Base-by-base conservation (phyloP, 2,888 invertebrate genomes). In the Meandrusa payeni region DNA sequence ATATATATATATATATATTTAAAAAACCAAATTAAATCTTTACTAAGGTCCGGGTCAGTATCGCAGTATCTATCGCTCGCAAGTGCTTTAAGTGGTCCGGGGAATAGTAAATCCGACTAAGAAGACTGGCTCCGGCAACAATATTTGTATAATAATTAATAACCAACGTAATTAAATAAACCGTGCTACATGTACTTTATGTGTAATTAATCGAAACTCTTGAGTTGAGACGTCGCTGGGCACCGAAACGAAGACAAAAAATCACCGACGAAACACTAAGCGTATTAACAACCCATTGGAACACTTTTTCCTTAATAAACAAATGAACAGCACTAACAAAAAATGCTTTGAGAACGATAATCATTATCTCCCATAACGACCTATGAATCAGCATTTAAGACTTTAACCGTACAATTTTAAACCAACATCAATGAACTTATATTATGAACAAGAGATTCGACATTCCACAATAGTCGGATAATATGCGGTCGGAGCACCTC, bases 311-410 rank as follows among this genome's bases (percentile, higher is more conserved):
- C 13, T 13, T 24, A 15, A 22, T 15, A 59, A 61, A 60, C 60
- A 62, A 62, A 59, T 54, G 47, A 57, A 52, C 48, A 36, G 53
- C 55, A 50, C 54, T 56, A 55, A 56, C n/a, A 49, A 61, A 63
- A 57, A 60, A 62, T 59, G 55, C 51, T 54, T 54, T 49, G 51
- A 53, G 57, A 22, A 31, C 23, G 61, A 67, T 63, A 48, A 55
- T 55, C 48, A 67, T 65, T 59, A 67, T 66, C 64, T 64, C 48
- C 59, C 58, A 60, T 67, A 72, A 66, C 60, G 60, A 59, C 55
- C 56, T 59, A 68, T 77, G 78, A 79, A 63, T 79, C 78, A 77
- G 75, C 76, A 64, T 65, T 68, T 65, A 63, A 64, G 59, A 62
- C 51, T 50, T 51, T 62, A 72, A 53, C 61, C 66, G 51, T 38